Evolutionary conservation across 1,140 invertebrate species (phyloP), one percentile per base, ranked within the genome.

Genomic region (Condylostylus longicornis): DNA sequence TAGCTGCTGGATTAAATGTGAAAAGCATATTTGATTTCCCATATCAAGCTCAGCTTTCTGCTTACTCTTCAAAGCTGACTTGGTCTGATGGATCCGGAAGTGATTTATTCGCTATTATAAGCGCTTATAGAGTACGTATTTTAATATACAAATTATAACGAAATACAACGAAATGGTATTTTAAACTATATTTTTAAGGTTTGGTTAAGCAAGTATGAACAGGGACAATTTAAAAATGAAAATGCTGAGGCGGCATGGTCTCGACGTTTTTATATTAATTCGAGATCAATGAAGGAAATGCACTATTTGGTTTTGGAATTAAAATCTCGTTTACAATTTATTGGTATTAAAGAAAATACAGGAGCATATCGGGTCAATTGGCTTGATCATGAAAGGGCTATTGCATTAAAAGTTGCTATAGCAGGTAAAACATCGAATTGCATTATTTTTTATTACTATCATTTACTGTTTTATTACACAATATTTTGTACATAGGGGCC

Each of bases 81-180:
- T 95, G 86, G 81, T 71, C 86, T 1, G 71, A 79, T 53, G 72
- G 75, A 1, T 81, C 84, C 0, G 77, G 73, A 23, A 91, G 86
- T 48, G 93, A 96, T 62, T 75, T 79, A 38, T 69, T 95, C 35
- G 79, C 85, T 1, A 76, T 79, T 41, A 64, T 85, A 2, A 79
- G 85, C 58, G 78, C 82, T 1, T 95, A 84, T 52, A 70, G 73
- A 49, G 79, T 82, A 53, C 48, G 55, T 8, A 14, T 18, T 18
- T 10, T 0, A 7, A 31, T 25, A n/a, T n/a, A n/a, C n/a, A n/a
- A n/a, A n/a, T n/a, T n/a, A n/a, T n/a, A n/a, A n/a, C n/a, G n/a
- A n/a, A n/a, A n/a, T n/a, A n/a, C n/a, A n/a, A n/a, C n/a, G n/a
- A 5, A 21, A 10, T 25, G 2, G 18, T 13, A 15, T 31, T 31